Conservation (phyloP, 2,113 vertebrate species). For the Alexandromys fortis region DNA sequence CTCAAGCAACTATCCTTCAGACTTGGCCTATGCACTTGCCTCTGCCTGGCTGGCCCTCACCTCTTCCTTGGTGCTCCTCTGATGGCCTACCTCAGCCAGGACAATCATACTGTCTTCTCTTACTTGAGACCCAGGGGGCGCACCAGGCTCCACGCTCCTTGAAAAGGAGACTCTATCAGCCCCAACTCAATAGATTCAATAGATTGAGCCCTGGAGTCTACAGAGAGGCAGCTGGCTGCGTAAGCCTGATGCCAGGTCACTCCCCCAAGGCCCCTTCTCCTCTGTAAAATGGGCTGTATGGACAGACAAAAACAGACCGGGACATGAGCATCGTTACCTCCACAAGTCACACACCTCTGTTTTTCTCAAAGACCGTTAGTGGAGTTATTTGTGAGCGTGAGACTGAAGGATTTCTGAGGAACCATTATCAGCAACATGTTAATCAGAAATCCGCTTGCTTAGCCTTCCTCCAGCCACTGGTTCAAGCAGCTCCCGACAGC, state of each 20-base stretch:
- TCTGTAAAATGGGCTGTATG: background rate
- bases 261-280: background rate
- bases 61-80: background rate
- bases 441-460: background rate
- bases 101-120: background rate
- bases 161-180: background rate
- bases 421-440: background rate
- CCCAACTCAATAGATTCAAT: background rate
- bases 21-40: background rate
- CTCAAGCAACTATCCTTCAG: background rate
- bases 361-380: conserved; percentile 12
- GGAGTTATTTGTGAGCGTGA: background rate
- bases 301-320: background rate
- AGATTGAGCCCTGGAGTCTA: background rate
- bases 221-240: background rate
- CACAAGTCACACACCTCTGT: background rate
- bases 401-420: background rate
- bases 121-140: background rate
- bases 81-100: background rate
- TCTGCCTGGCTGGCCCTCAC: background rate
- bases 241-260: background rate
- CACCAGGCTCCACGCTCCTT: background rate
- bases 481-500: background rate
- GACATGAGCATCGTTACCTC: too few species aligned
- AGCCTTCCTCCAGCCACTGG: background rate